Evolutionary conservation across 2,797 vertebrate genomes (phyloP).

Genomic region (Microctenopoma steveboyesi): DNA sequence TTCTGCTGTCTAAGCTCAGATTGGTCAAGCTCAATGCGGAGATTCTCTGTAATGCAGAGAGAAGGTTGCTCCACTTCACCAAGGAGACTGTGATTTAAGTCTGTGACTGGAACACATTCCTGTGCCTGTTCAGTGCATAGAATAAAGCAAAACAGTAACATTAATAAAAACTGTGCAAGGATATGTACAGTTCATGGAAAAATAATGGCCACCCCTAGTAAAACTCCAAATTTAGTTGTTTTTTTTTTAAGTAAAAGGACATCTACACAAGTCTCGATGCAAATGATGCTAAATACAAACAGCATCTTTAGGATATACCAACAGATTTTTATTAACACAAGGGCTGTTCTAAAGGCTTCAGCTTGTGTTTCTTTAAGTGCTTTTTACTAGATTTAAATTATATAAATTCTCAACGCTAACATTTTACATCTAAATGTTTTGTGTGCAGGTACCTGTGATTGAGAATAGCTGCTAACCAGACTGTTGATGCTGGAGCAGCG

Average conservation of each 20-base stretch:
- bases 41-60: conserved; percentile 85
- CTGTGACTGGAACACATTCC: conserved; percentile 85
- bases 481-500: conserved; percentile 96
- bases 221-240: neutral
- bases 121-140: conserved; percentile 77
- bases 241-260: no score
- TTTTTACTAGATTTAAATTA: no score
- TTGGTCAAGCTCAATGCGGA: conserved; percentile 91
- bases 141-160: conserved; percentile 13
- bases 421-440: neutral
- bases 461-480: conserved; percentile 89
- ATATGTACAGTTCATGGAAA: neutral
- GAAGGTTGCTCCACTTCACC: conserved; percentile 81
- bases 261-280: neutral
- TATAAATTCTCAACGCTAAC: neutral
- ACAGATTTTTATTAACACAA: no score
- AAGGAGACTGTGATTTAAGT: conserved; percentile 83
- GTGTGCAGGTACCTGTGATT: conserved; percentile 85
- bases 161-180: neutral
- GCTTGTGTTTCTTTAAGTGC: no score
- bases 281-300: neutral
- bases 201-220: neutral
- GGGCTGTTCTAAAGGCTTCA: no score
- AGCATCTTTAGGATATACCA: no score
- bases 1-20: conserved; percentile 88